phyloP scores from a whole-genome alignment of 2,888 invertebrate species.

The Andrena trimmerana region DNA sequence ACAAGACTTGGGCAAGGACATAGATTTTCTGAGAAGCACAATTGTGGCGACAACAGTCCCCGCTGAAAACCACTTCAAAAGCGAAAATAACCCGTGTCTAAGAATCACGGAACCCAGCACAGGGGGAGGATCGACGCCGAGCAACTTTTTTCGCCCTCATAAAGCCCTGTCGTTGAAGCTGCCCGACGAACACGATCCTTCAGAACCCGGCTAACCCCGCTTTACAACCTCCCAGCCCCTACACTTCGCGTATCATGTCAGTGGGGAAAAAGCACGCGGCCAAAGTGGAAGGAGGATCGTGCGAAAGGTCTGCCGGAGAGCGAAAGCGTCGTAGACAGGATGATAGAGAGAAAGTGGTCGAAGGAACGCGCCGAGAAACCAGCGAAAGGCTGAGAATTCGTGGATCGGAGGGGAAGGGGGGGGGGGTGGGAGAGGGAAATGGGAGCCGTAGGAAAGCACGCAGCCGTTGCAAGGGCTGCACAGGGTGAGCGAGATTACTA shows the following conservation, averaged over 20 bases:
- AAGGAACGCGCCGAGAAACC: conserved; percentile 1
- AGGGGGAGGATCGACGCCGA: conserved; percentile 70
- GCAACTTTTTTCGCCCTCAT: conserved; percentile 78
- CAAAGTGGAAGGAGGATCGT: conserved; percentile 40
- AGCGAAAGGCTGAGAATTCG: conserved; percentile 1
- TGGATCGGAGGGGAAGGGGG: background rate
- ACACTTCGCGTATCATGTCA: conserved; percentile 30
- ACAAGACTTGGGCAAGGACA: too few relatives aligned
- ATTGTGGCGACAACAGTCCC: background rate
- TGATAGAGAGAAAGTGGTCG: conserved; percentile 56
- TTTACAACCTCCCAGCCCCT: conserved; percentile 79
- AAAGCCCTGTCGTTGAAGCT: conserved; percentile 79
- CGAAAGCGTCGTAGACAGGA: conserved; percentile 54
- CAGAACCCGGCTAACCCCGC: conserved; percentile 81
- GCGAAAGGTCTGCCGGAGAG: conserved; percentile 27
- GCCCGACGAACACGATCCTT: conserved; percentile 83
- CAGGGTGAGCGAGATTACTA: conserved; percentile 80
- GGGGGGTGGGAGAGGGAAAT: conserved; percentile 11
- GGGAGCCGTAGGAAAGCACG: conserved; percentile 48
- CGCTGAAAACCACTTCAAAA: background rate
- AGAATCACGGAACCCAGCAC: background rate
- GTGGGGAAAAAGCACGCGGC: conserved; percentile 31
- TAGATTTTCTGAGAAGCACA: too few relatives aligned
- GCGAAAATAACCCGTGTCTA: conserved; percentile 39
- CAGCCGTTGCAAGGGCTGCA: conserved; percentile 65